phyloP scores from a whole-genome alignment of 2,113 vertebrate species.

The Chrysochloris asiatica region DNA sequence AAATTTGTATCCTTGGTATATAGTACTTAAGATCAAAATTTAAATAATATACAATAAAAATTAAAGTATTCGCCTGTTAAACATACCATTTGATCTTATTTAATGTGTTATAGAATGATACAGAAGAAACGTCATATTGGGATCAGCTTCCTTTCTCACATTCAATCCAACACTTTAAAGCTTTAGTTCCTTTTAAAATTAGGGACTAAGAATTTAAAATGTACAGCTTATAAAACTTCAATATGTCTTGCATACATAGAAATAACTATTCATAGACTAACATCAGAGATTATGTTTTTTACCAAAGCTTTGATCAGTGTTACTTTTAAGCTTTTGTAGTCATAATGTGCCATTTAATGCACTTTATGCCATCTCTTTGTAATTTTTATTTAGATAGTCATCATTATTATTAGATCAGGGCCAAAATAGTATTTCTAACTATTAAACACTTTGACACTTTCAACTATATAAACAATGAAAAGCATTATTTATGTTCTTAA shows the following conservation, averaged over 20 bases:
- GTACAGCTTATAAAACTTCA: slow-evolving; percentile 18
- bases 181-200: slow-evolving; percentile 59
- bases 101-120: slow-evolving; percentile 21
- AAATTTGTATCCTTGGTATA: background rate
- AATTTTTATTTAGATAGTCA: background rate
- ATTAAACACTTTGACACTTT: background rate
- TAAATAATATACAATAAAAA: background rate
- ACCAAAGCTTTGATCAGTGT: background rate
- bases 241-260: background rate
- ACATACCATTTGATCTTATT: slow-evolving; percentile 16
- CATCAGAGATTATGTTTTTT: background rate
- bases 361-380: background rate
- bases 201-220: slow-evolving; percentile 54
- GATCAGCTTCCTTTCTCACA: background rate
- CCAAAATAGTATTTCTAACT: background rate
- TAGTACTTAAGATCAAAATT: background rate
- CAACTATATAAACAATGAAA: background rate
- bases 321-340: background rate
- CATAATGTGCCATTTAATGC: background rate
- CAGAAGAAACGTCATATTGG: slow-evolving; percentile 29
- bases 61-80: background rate
- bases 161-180: slow-evolving; percentile 47
- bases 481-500: background rate
- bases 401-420: background rate
- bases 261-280: background rate